phyloP scores from a whole-genome alignment of 2,888 invertebrate species.

The Macrosiphum euphorbiae region DNA sequence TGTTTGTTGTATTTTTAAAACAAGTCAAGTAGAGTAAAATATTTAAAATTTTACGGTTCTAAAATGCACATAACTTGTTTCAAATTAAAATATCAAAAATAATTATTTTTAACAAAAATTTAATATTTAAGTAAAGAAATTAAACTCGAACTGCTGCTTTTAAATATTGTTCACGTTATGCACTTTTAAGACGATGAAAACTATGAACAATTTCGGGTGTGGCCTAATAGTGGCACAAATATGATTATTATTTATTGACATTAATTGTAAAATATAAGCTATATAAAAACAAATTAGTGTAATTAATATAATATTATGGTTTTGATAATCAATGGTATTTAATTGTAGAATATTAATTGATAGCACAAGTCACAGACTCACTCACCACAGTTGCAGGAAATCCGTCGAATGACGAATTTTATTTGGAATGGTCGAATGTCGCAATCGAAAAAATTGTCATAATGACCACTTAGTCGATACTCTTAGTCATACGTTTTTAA shows the following conservation, averaged over 20 bases:
- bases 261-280: no score
- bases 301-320: not conserved
- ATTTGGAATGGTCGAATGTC: no score
- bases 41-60: not conserved
- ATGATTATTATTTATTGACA: no score
- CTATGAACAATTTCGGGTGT: no score
- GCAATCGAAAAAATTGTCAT: no score
- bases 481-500: not conserved
- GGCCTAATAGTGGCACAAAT: no score
- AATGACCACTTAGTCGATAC: not conserved
- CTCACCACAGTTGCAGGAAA: not conserved
- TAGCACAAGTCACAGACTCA: not conserved
- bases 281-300: not conserved
- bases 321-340: not conserved
- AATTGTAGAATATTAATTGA: not conserved
- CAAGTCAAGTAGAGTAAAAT: not conserved
- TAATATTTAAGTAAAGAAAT: not conserved
- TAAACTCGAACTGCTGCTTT: not conserved
- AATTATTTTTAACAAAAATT: not conserved
- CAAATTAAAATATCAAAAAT: not conserved
- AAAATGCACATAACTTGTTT: not conserved
- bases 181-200: not conserved
- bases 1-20: not conserved
- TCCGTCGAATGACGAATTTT: not conserved
- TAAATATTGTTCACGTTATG: not conserved